phyloP scores from a whole-genome alignment of 2,113 vertebrate species.

The Coptodon rendalli region DNA sequence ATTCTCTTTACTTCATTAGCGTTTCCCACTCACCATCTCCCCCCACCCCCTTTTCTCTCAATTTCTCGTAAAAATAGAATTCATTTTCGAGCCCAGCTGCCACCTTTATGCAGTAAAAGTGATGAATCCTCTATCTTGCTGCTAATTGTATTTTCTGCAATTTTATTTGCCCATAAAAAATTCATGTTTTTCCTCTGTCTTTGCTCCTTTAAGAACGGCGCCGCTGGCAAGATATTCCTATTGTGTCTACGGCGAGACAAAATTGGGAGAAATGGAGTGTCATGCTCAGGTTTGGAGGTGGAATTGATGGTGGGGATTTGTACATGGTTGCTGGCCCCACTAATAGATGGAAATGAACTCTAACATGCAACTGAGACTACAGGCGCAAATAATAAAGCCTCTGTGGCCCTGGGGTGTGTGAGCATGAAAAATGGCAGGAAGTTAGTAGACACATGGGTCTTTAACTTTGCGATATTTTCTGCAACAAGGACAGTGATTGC shows the following conservation, averaged over 20 bases:
- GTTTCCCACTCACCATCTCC: not conserved
- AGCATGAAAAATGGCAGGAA: not conserved
- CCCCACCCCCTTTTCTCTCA: not conserved
- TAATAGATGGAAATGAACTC: slow-evolving; percentile 37
- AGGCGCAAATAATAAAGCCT: slow-evolving; percentile 7
- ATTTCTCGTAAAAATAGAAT: slow-evolving; percentile 43
- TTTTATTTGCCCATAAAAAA: slow-evolving; percentile 52
- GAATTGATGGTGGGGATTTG: not conserved
- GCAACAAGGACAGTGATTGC: not conserved
- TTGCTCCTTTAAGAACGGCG: not conserved
- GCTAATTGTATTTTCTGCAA: slow-evolving; percentile 54
- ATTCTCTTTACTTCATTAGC: slow-evolving; percentile 35
- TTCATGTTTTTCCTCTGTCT: not conserved
- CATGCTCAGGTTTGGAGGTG: not conserved
- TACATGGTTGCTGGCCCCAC: not conserved
- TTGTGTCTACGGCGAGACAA: not conserved
- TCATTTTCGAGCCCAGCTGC: slow-evolving; percentile 16
- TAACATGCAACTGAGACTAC: not conserved
- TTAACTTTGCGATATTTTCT: not conserved
- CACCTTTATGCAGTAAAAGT: slow-evolving; percentile 30
- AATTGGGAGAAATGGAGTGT: slow-evolving; percentile 29
- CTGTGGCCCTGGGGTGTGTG: not conserved
- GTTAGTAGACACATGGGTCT: not conserved
- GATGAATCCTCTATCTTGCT: slow-evolving; percentile 31
- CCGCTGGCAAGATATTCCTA: slow-evolving; percentile 9